Percentiles rank a stretch among this genome's conserved stretches.
Conservation (phyloP, 2,888 invertebrate genomes). For the Apeira syringaria region DNA sequence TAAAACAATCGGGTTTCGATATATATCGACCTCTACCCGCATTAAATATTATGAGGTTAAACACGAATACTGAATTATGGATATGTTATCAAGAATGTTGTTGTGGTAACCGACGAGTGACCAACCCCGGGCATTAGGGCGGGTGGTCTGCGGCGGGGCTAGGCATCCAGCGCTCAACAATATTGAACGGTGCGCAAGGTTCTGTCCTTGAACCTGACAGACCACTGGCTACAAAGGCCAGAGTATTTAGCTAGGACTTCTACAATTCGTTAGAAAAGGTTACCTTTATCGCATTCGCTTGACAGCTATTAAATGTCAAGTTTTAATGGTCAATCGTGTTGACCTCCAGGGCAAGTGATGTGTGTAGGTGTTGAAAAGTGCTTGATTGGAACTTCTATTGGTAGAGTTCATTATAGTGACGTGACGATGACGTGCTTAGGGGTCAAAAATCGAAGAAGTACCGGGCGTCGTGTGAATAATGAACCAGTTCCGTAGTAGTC, state of each 20-base stretch:
- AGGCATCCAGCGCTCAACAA: slow-evolving; percentile 87
- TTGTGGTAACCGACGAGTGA: slow-evolving; percentile 32
- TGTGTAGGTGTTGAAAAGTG: no score
- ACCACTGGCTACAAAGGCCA: slow-evolving; percentile 18
- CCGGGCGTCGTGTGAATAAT: no score
- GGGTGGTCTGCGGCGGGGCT: slow-evolving; percentile 24
- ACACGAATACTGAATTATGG: slow-evolving; percentile 44
- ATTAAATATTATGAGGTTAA: slow-evolving; percentile 32
- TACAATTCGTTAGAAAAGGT: slow-evolving; percentile 46
- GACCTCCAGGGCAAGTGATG: no score
- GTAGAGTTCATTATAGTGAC: no score
- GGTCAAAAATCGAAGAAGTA: no score
- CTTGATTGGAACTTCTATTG: no score
- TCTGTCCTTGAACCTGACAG: slow-evolving; percentile 92
- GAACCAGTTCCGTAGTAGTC: no score
- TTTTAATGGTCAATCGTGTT: slow-evolving; percentile 37
- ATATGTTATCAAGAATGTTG: slow-evolving; percentile 38
- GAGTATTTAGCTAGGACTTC: slow-evolving; percentile 66
- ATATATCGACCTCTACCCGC: neutral
- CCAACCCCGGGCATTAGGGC: slow-evolving; percentile 31
- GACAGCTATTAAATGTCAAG: slow-evolving; percentile 44
- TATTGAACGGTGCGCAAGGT: slow-evolving; percentile 92
- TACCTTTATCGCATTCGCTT: slow-evolving; percentile 33
- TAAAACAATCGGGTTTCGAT: no score
- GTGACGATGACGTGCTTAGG: no score